Percentiles rank a stretch among this genome's conserved stretches.
Evolutionary conservation across 2,113 vertebrate genomes (phyloP).

Genomic region (Steatornis caripensis): DNA sequence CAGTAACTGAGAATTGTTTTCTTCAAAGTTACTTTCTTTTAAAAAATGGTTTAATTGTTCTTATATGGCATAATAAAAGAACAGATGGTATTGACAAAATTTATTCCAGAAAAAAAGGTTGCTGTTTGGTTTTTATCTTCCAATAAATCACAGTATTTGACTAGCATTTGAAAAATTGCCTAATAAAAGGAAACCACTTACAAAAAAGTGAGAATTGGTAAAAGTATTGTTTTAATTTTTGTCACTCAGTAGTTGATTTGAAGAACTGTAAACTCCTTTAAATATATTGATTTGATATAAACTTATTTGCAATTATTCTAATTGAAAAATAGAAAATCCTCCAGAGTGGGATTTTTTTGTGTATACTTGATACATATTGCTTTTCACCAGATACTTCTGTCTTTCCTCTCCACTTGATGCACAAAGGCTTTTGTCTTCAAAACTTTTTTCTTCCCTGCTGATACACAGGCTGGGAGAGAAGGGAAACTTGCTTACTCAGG

Average conservation of each 20-base stretch:
- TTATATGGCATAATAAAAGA: slow-evolving; percentile 71
- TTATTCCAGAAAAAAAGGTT: slow-evolving; percentile 52
- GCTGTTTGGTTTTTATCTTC: slow-evolving; percentile 51
- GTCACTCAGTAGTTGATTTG: neutral
- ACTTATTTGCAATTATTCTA: slow-evolving; percentile 1
- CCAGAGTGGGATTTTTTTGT: neutral
- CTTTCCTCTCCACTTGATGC: neutral
- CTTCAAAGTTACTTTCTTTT: slow-evolving; percentile 53
- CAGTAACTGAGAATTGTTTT: slow-evolving; percentile 55
- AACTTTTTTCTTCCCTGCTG: slow-evolving; percentile 43
- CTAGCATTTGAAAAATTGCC: slow-evolving; percentile 54
- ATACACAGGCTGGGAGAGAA: neutral
- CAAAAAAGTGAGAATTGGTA: neutral
- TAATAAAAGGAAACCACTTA: slow-evolving; percentile 55
- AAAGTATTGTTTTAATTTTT: neutral
- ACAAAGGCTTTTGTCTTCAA: slow-evolving; percentile 38
- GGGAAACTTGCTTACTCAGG: slow-evolving; percentile 4
- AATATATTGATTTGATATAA: neutral
- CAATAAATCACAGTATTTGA: slow-evolving; percentile 51
- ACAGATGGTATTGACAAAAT: slow-evolving; percentile 68
- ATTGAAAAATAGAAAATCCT: neutral
- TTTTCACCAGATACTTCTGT: neutral
- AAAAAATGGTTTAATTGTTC: slow-evolving; percentile 70
- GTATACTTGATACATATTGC: neutral
- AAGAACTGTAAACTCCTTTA: neutral